Percentiles rank a stretch among this genome's conserved stretches.
Conservation (phyloP, 2,888 invertebrate genomes). For the Scaeva pyrastri region DNA sequence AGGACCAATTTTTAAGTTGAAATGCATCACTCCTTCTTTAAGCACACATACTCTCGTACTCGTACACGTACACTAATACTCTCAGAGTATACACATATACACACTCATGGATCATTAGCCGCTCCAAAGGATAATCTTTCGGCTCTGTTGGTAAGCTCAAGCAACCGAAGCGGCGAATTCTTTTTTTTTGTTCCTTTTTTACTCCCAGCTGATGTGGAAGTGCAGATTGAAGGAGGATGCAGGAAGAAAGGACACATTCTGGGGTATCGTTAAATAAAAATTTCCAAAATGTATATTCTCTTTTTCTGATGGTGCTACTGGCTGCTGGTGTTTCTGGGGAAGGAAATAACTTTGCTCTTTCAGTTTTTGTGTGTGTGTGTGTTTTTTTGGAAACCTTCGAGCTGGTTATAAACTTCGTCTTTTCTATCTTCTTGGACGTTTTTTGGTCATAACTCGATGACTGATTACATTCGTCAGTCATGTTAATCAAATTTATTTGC, state of each 20-base stretch:
- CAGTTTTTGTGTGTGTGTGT: neutral
- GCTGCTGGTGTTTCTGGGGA: neutral
- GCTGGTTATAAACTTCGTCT: conserved; percentile 7
- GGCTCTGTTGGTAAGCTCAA: conserved; percentile 14
- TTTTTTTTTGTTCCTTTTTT: neutral
- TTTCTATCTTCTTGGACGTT: conserved; percentile 29
- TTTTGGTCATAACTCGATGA: conserved; percentile 55
- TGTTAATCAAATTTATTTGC: conserved; percentile 72
- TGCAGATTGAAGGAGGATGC: neutral
- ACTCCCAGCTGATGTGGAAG: conserved; percentile 25
- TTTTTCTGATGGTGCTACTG: no score
- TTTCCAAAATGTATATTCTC: conserved; percentile 26
- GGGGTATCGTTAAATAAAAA: conserved; percentile 39
- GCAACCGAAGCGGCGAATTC: conserved; percentile 28
- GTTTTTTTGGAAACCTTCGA: conserved; percentile 1
- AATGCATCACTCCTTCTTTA: conserved; percentile 34
- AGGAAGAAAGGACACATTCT: conserved; percentile 40
- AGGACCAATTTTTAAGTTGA: conserved; percentile 62
- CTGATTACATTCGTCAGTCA: conserved; percentile 70
- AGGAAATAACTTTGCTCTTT: neutral
- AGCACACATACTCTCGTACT: conserved; percentile 16
- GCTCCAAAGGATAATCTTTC: conserved; percentile 57
- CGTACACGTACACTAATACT: no score
- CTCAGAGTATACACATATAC: conserved; percentile 3
- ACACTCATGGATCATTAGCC: conserved; percentile 68